Base-by-base conservation (phyloP, 2,888 invertebrate genomes). In the Pandemis cinnamomeana region DNA sequence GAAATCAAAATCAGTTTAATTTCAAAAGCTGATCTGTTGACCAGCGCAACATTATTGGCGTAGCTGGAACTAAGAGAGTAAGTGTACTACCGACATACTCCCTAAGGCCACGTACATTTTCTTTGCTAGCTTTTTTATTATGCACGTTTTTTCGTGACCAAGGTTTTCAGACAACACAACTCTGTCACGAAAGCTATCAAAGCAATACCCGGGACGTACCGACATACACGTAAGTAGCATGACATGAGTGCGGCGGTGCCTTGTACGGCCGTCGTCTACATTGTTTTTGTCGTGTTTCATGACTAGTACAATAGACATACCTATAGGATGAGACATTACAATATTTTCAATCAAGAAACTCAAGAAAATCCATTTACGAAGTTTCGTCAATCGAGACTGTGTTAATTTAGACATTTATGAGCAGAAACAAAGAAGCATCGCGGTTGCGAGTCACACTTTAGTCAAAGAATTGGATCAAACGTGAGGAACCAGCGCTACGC, bases 401-500 rank as follows among this genome's bases (percentile, higher is more conserved):
- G 51, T 53, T 15, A 15, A 15, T 13, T 55, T 20, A n/a, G 20
- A 15, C 7, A 20, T 55, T 60, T 60, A 36, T 11, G 11, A 36
- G 27, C 2, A 71, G 66, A 63, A 74, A 67, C 60, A 64, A 61
- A 71, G 48, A 61, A 41, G 44, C 27, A 36, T n/a, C 27, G 60
- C 67, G 41, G 67, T 61, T 55, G 55, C 69, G 64, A 48, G 7
- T 13, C 53, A 62, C 61, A 60, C 58, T 70, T 70, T 74, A 46
- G 62, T 71, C 67, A 67, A 67, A 71, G 74, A 71, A 74, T 74
- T 70, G 61, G 74, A 20, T 55, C 67, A 71, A 67, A 71, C 74
- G 74, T 71, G 74, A 71, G 53, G 15, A 41, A 10, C 42, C 20
- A 11, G 5, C 51, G 36, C 41, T 42, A 5, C 46, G 62, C 62